Conservation (phyloP, 2,797 vertebrate genomes). For the Acridotheres tristis region DNA sequence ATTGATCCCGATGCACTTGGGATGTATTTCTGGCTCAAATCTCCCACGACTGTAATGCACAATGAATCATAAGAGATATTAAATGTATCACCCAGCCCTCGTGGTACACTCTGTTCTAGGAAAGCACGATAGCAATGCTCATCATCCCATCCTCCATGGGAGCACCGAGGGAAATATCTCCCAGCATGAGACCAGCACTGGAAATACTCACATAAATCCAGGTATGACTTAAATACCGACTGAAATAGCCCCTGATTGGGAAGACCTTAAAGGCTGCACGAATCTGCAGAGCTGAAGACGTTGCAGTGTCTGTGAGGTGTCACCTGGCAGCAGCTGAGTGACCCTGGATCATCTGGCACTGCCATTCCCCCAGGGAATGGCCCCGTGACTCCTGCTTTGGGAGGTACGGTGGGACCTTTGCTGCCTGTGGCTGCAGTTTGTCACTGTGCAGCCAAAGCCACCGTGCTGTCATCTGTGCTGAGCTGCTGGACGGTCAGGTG, state of each 20-base stretch:
- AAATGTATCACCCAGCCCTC: background rate
- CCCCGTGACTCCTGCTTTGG: background rate
- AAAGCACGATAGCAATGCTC: background rate
- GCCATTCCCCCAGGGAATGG: fast-evolving
- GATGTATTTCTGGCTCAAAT: background rate
- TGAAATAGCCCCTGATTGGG: background rate
- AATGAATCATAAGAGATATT: background rate
- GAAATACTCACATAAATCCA: background rate
- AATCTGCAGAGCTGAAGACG: background rate
- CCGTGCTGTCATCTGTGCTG: background rate
- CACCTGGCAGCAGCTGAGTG: background rate
- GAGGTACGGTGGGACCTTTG: background rate
- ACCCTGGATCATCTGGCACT: background rate
- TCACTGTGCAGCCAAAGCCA: background rate
- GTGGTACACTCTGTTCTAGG: background rate
- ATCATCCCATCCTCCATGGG: background rate
- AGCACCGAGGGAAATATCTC: background rate
- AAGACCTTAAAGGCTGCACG: background rate
- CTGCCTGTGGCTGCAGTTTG: background rate
- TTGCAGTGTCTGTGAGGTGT: background rate
- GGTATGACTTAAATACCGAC: background rate
- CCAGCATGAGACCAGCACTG: background rate
- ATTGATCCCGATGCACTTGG: background rate
- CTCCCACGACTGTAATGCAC: background rate
- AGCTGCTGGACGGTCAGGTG: background rate